A percentile compares a stretch with the other conserved stretches of the same genome.
Conservation (phyloP, 2,888 invertebrate genomes). For the Cyclophora albipunctata region DNA sequence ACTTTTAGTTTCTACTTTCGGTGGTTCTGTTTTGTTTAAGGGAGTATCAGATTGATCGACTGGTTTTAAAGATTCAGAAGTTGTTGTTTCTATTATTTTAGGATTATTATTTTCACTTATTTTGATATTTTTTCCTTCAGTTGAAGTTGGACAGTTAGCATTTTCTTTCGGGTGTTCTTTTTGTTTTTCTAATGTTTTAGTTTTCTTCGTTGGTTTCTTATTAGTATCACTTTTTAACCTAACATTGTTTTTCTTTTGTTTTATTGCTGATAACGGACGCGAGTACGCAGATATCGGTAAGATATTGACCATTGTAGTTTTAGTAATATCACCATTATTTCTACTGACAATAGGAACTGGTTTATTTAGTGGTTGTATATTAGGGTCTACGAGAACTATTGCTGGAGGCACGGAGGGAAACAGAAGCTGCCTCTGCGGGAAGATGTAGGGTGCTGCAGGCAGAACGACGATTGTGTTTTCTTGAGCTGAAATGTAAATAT, state of each 20-base stretch:
- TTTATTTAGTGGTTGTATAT: conserved; percentile 51
- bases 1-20: conserved; percentile 2
- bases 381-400: conserved; percentile 56
- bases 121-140: conserved; percentile 7
- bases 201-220: conserved; percentile 32
- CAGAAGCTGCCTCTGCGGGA: conserved; percentile 60
- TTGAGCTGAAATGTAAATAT: conserved; percentile 28
- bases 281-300: conserved; percentile 70
- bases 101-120: conserved; percentile 1
- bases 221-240: conserved; percentile 35
- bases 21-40: conserved; percentile 1
- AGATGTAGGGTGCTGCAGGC: conserved; percentile 60
- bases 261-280: conserved; percentile 52
- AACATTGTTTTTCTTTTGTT: conserved; percentile 43
- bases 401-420: conserved; percentile 58
- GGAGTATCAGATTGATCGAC: neutral
- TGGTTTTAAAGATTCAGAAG: neutral
- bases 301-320: conserved; percentile 69
- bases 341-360: conserved; percentile 46
- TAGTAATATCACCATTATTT: conserved; percentile 56
- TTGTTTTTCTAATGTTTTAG: conserved; percentile 19
- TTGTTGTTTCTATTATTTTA: neutral
- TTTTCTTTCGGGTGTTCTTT: conserved; percentile 16
- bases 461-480: conserved; percentile 62
- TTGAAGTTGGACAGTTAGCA: conserved; percentile 8